Conservation (phyloP, 1,140 invertebrate species). For the Harpegnathos saltator region DNA sequence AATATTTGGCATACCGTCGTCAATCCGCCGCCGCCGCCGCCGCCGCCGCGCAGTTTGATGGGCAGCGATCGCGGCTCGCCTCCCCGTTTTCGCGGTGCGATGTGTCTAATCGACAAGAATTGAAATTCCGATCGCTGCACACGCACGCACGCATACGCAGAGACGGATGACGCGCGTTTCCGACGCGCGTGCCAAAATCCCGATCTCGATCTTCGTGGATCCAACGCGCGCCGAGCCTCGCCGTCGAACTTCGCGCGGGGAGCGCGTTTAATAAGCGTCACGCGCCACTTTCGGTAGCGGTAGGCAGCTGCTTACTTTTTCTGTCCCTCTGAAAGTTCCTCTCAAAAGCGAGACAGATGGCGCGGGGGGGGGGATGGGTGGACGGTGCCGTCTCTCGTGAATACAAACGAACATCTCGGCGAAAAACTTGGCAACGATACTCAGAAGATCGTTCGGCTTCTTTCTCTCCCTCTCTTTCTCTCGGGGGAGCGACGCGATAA, state of each 20-base stretch:
- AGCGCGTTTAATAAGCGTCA: conserved; percentile 45
- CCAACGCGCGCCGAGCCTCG: conserved; percentile 42
- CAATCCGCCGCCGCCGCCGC: neutral
- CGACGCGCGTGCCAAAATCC: neutral
- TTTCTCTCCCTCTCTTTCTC: neutral
- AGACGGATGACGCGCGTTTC: neutral
- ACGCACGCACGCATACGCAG: no score
- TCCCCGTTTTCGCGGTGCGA: no score
- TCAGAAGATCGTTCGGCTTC: conserved; percentile 39
- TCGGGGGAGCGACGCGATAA: conserved; percentile 22
- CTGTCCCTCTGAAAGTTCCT: conserved; percentile 18
- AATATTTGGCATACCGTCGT: conserved; percentile 30
- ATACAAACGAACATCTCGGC: conserved; percentile 45
- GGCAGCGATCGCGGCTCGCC: no score
- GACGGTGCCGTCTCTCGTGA: neutral
- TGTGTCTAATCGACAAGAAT: neutral
- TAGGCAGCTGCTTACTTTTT: neutral
- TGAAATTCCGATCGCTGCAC: no score
- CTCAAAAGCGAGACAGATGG: neutral
- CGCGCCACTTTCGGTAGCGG: conserved; percentile 35
- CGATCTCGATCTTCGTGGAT: neutral
- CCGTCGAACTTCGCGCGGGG: conserved; percentile 18
- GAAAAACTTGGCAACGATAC: conserved; percentile 45
- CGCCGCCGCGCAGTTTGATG: neutral
- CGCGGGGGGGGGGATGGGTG: neutral